Percentiles rank a stretch among this genome's conserved stretches.
Conservation (phyloP, 2,797 vertebrate species). For the Melanotaenia maccullochi region DNA sequence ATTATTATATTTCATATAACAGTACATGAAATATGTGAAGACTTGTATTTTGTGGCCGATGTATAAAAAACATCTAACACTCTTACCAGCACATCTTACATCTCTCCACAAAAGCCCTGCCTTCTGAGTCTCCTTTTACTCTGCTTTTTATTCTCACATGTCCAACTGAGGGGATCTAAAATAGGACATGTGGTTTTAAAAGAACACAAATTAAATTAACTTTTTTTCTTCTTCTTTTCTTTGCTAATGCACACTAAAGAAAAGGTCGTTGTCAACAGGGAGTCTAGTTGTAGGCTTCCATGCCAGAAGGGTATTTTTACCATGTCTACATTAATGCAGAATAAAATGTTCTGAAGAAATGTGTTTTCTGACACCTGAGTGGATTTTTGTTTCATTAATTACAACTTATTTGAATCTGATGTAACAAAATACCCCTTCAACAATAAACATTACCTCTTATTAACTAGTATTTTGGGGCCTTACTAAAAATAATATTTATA, state of each 20-base stretch:
- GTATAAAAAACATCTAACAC: background rate
- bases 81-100: background rate
- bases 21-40: too few relatives aligned
- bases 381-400: background rate
- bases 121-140: too few relatives aligned
- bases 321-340: too few relatives aligned
- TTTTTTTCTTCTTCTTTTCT: slow-evolving; percentile 75
- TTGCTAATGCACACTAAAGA: slow-evolving; percentile 50
- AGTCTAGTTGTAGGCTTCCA: slow-evolving; percentile 63
- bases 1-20: too few relatives aligned
- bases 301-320: too few relatives aligned
- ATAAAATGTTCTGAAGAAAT: slow-evolving; percentile 4
- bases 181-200: slow-evolving; percentile 35
- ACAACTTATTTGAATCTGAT: background rate
- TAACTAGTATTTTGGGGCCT: background rate
- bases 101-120: too few relatives aligned
- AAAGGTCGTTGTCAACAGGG: slow-evolving; percentile 78
- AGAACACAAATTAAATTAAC: slow-evolving; percentile 69
- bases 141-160: background rate
- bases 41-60: background rate
- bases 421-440: background rate
- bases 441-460: background rate
- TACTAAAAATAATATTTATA: background rate
- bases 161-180: background rate
- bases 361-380: slow-evolving; percentile 15